phyloP scores from a whole-genome alignment of 2,797 vertebrate species.

The Anas capensis region DNA sequence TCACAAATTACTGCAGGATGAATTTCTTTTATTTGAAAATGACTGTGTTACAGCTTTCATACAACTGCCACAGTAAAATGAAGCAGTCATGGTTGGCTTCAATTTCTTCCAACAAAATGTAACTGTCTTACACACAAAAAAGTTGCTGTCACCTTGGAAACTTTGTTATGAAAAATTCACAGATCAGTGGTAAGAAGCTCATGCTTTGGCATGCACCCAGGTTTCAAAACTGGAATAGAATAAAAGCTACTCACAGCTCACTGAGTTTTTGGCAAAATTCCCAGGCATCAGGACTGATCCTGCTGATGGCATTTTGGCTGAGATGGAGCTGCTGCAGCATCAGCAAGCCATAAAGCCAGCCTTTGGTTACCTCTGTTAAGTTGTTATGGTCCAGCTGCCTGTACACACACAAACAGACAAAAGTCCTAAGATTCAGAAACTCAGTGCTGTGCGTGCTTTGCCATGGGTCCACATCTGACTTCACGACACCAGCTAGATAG shows the following conservation, averaged over 20 bases:
- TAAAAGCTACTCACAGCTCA: slow-evolving; percentile 91
- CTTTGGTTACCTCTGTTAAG: slow-evolving; percentile 95
- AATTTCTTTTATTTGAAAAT: slow-evolving; percentile 36
- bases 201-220: slow-evolving; percentile 77
- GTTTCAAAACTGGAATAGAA: slow-evolving; percentile 75
- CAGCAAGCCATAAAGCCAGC: slow-evolving; percentile 96
- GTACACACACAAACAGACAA: slow-evolving; percentile 22
- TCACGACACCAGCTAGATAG: not conserved
- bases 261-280: slow-evolving; percentile 97
- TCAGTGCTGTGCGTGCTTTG: not conserved
- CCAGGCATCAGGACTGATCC: slow-evolving; percentile 94
- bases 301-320: slow-evolving; percentile 92
- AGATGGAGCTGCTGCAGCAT: slow-evolving; percentile 95
- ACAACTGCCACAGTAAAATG: not conserved
- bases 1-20: slow-evolving; percentile 18
- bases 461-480: not conserved
- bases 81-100: slow-evolving; percentile 11
- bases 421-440: slow-evolving; percentile 38
- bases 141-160: slow-evolving; percentile 74
- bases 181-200: slow-evolving; percentile 76
- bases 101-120: slow-evolving; percentile 67
- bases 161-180: slow-evolving; percentile 77
- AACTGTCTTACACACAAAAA: slow-evolving; percentile 36
- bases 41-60: not conserved
- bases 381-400: slow-evolving; percentile 98